Conservation (phyloP, 2,113 vertebrate species). For the Hemichromis elongatus region DNA sequence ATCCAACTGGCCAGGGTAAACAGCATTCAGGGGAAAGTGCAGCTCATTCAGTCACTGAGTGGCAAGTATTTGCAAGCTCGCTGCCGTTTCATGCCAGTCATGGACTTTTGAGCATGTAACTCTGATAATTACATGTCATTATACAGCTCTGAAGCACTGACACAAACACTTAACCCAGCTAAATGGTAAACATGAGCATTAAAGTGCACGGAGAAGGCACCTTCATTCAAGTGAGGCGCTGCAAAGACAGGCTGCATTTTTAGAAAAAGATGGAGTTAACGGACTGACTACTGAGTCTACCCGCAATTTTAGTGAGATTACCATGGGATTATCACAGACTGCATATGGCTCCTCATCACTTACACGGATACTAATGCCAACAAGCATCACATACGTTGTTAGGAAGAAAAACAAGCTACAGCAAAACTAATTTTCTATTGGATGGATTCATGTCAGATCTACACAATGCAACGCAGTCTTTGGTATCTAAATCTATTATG, state of each 20-base stretch:
- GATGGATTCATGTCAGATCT: not conserved
- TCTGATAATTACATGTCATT: constrained; percentile 56
- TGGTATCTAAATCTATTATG: not conserved
- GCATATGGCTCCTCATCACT: constrained; percentile 20
- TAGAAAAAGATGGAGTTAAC: not conserved
- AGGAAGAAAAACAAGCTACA: not conserved
- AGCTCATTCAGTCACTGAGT: not conserved
- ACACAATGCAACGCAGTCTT: not conserved
- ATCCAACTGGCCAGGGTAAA: constrained; percentile 31
- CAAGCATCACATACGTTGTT: not conserved
- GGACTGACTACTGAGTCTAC: not conserved
- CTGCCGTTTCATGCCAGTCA: constrained; percentile 3
- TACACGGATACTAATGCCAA: not conserved
- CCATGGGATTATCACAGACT: constrained; percentile 32
- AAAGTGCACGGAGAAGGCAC: not conserved
- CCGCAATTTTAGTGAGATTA: constrained; percentile 43
- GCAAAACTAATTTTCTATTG: not conserved
- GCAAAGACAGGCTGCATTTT: not conserved
- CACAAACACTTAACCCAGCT: constrained; percentile 37
- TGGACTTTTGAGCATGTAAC: constrained; percentile 24
- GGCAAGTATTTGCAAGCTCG: constrained; percentile 39
- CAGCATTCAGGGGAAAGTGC: constrained; percentile 43
- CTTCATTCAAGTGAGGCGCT: not conserved
- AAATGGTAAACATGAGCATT: constrained; percentile 3
- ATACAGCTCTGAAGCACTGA: not conserved